A percentile compares a stretch with the other conserved stretches of the same genome.
Evolutionary conservation across 2,888 invertebrate species (phyloP).

Genomic region (Lithophane socia): DNA sequence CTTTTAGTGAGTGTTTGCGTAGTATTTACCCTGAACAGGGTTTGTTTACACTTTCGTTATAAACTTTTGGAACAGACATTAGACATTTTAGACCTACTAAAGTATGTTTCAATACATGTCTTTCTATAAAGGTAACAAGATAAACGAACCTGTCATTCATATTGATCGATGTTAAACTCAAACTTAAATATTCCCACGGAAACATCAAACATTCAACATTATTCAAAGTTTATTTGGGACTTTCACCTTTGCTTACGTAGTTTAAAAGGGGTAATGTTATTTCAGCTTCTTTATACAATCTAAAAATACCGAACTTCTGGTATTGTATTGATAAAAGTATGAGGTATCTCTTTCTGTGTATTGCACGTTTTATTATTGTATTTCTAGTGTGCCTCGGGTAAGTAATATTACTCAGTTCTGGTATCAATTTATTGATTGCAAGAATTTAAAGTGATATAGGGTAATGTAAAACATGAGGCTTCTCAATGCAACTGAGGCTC

Average conservation of each 20-base stretch:
- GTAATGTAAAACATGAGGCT: background rate
- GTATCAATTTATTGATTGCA: background rate
- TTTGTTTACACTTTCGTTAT: too few relatives aligned
- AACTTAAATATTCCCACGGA: background rate
- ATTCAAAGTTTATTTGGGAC: slow-evolving; percentile 26
- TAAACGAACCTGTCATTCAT: slow-evolving; percentile 1
- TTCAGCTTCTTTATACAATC: slow-evolving; percentile 21
- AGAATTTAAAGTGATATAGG: background rate
- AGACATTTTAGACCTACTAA: background rate
- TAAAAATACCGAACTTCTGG: background rate
- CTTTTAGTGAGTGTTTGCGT: too few relatives aligned
- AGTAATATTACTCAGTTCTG: background rate
- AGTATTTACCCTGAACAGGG: too few relatives aligned
- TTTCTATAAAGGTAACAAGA: background rate
- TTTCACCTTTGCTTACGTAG: slow-evolving; percentile 20
- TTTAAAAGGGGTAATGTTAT: slow-evolving; percentile 12
- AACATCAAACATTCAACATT: slow-evolving; percentile 6
- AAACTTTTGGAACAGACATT: too few relatives aligned
- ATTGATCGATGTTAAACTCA: slow-evolving; percentile 2
- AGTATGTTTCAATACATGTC: background rate
- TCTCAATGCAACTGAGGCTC: background rate
- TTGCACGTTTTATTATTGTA: background rate
- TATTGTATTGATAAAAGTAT: slow-evolving; percentile 9
- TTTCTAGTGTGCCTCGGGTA: background rate
- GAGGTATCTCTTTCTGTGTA: background rate